These are phyloP conservation scores for Stenodera caucasica DNA, from an alignment of 2,888 invertebrate genomes.

Conservation along the genomic window DNA sequence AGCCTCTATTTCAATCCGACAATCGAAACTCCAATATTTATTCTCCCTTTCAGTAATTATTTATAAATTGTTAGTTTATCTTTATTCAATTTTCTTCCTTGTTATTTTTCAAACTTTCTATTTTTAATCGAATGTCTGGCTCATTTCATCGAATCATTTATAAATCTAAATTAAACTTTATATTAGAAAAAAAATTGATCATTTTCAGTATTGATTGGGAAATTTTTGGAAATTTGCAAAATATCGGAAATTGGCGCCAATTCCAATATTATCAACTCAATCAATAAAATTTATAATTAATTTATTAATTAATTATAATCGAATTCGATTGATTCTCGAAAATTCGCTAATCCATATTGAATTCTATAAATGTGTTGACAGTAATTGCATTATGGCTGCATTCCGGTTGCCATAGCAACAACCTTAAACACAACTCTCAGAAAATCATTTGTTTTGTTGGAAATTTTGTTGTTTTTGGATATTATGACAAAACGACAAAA, in stretches of 20 bases:
- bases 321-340: neutral
- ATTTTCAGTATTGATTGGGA: no score
- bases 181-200: no score
- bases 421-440: no score
- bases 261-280: neutral
- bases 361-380: neutral
- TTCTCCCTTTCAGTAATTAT: neutral
- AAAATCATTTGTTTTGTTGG: no score
- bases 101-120: neutral
- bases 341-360: neutral
- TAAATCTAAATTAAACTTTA: no score
- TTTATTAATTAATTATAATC: neutral
- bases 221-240: no score
- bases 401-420: neutral
- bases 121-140: neutral
- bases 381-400: conserved; percentile 4
- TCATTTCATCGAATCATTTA: no score
- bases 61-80: neutral
- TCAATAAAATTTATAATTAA: neutral
- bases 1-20: no score
- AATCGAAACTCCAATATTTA: no score
- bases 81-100: neutral
- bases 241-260: no score
- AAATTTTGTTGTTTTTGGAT: no score
- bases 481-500: no score